Percentiles rank a stretch among this genome's conserved stretches.
Conservation (phyloP, 2,113 vertebrate species). For the Pseudorasbora parva region DNA sequence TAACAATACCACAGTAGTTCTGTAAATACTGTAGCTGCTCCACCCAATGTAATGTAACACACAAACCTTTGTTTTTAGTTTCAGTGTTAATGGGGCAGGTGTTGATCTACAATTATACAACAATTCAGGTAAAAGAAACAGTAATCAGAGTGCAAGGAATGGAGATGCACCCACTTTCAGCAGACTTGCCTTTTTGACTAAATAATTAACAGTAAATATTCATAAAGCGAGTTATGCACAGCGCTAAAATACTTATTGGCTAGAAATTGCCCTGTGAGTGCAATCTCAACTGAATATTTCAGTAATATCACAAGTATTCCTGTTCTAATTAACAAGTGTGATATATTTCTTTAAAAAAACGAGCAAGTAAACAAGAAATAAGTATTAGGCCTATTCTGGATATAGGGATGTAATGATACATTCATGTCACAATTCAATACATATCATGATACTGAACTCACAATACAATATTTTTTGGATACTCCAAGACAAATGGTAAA, state of each 20-base stretch:
- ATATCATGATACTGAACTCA: no score
- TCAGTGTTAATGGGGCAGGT: background rate
- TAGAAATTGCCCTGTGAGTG: background rate
- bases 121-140: background rate
- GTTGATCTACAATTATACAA: background rate
- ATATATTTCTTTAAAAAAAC: background rate
- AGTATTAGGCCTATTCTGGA: background rate
- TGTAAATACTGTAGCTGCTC: background rate
- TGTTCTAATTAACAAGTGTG: background rate
- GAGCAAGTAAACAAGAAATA: background rate
- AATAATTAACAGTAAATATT: background rate
- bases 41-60: background rate
- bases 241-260: background rate
- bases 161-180: background rate
- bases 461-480: no score
- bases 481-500: no score
- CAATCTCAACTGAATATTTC: background rate
- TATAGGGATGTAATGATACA: no score
- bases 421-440: no score
- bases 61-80: constrained; percentile 6
- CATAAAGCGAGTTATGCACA: background rate
- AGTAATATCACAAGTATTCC: background rate
- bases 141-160: background rate
- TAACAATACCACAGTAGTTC: background rate
- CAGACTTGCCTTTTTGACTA: background rate